Conservation (phyloP, 2,888 invertebrate genomes). For the Poecilus cupreus region DNA sequence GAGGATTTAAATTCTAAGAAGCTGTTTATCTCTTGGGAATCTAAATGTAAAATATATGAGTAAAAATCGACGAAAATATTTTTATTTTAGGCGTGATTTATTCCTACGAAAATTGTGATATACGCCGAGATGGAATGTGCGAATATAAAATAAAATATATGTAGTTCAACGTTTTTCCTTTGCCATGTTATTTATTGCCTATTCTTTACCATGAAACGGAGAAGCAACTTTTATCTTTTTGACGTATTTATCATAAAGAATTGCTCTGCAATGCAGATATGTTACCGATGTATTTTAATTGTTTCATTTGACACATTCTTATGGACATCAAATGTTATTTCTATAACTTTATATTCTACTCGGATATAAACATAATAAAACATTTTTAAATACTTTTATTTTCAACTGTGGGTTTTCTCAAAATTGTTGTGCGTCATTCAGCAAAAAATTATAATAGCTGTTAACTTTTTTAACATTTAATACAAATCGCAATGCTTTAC, state of each 20-base stretch:
- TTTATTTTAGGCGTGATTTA: conserved; percentile 19
- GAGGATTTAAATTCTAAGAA: neutral
- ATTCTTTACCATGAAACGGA: neutral
- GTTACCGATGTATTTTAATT: too few relatives aligned
- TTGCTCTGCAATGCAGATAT: conserved; percentile 28
- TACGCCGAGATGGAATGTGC: conserved; percentile 32
- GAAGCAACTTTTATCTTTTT: neutral
- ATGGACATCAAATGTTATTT: too few relatives aligned
- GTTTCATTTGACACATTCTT: too few relatives aligned
- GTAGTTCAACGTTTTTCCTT: conserved; percentile 39
- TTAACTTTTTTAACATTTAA: too few relatives aligned
- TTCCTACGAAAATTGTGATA: conserved; percentile 16
- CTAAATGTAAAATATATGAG: conserved; percentile 13
- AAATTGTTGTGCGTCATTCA: too few relatives aligned
- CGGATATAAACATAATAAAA: too few relatives aligned
- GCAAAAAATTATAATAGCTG: too few relatives aligned
- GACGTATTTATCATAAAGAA: conserved; percentile 29
- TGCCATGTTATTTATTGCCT: conserved; percentile 21
- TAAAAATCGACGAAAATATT: neutral
- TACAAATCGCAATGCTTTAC: too few relatives aligned
- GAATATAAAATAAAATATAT: conserved; percentile 38
- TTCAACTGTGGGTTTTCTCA: too few relatives aligned
- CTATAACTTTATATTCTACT: too few relatives aligned
- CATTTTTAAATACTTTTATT: too few relatives aligned
- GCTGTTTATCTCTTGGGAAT: neutral